phyloP scores from a whole-genome alignment of 2,113 vertebrate genomes.

The Acrocephalus kingi region DNA sequence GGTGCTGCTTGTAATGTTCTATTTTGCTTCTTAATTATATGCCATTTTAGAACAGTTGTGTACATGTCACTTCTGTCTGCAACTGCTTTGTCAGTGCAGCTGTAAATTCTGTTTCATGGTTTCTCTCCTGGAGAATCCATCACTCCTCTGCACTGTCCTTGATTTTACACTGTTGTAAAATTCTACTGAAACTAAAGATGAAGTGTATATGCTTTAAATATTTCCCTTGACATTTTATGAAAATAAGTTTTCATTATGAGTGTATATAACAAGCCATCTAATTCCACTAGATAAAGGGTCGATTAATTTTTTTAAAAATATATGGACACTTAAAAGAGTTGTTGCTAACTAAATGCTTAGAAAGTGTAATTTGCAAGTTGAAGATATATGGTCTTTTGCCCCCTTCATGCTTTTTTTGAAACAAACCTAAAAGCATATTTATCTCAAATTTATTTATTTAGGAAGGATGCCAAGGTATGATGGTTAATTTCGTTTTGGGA shows the following conservation, averaged over 20 bases:
- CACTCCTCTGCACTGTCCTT: not conserved
- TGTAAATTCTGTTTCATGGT: not conserved
- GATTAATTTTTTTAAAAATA: not conserved
- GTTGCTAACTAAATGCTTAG: not conserved
- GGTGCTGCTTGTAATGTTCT: not conserved
- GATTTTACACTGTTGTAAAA: not conserved
- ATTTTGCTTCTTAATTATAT: not conserved
- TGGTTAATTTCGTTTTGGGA: not conserved
- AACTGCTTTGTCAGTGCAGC: not conserved
- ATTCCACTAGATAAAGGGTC: not conserved
- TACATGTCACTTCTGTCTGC: not conserved
- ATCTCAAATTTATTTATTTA: not conserved
- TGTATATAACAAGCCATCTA: not conserved
- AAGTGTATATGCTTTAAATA: not conserved
- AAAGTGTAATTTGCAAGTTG: not conserved
- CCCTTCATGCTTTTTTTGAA: not conserved
- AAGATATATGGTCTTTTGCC: not conserved
- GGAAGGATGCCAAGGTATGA: not conserved
- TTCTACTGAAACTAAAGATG: not conserved
- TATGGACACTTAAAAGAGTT: not conserved
- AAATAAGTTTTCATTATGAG: not conserved
- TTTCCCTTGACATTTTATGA: not conserved
- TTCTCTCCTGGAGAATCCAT: not conserved
- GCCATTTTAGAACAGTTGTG: not conserved
- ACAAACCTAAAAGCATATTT: not conserved